Percentiles rank a stretch among this genome's conserved stretches.
phyloP scores from a whole-genome alignment of 2,888 invertebrate species.

The Trichacis sp. region DNA sequence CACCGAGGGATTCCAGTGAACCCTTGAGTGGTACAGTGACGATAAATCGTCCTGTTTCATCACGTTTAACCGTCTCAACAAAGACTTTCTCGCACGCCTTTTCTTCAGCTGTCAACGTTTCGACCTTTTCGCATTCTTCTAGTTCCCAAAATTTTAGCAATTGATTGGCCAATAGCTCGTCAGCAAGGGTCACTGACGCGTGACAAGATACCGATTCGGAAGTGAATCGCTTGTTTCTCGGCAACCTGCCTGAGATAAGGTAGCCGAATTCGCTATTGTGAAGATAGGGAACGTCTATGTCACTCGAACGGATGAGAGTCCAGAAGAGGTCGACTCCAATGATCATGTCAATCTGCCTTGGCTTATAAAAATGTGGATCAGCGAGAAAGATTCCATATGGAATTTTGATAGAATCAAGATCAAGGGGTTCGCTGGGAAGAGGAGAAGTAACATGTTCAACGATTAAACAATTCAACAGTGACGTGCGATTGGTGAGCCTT shows the following conservation, averaged over 20 bases:
- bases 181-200: neutral
- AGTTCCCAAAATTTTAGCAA: constrained; percentile 20
- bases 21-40: constrained; percentile 13
- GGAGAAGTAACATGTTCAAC: constrained; percentile 5
- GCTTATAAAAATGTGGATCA: constrained; percentile 9
- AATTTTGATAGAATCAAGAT: constrained; percentile 7
- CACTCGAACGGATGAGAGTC: constrained; percentile 8
- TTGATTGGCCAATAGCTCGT: constrained; percentile 4
- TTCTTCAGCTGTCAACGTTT: constrained; percentile 1
- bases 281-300: constrained; percentile 1
- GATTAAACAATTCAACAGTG: neutral
- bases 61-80: constrained; percentile 1
- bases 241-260: constrained; percentile 17
- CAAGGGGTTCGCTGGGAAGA: constrained; percentile 13
- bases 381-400: constrained; percentile 7
- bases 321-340: constrained; percentile 22
- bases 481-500: neutral
- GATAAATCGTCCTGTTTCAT: constrained; percentile 7
- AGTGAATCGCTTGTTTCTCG: neutral
- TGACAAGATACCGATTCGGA: neutral
- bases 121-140: constrained; percentile 7
- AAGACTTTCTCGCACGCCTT: constrained; percentile 8
- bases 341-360: constrained; percentile 13
- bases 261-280: constrained; percentile 17
- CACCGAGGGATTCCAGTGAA: constrained; percentile 7